A percentile compares a stretch with the other conserved stretches of the same genome.
Conservation (phyloP, 2,888 invertebrate species). For the Hipparchia sbordonii region DNA sequence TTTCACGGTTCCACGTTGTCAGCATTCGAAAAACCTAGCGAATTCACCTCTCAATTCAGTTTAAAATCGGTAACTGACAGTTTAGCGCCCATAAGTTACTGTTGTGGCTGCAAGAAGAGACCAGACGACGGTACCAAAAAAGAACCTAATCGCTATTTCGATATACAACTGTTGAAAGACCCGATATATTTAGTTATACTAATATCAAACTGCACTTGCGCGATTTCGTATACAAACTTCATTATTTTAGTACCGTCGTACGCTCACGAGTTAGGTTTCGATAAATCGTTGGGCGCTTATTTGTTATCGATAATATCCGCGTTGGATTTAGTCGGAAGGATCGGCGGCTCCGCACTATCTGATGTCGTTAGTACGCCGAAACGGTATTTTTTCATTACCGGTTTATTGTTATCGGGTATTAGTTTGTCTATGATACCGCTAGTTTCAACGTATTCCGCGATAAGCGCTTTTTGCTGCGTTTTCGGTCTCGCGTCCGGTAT, state of each 20-base stretch:
- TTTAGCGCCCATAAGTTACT: slow-evolving; percentile 71
- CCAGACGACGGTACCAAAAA: slow-evolving; percentile 60
- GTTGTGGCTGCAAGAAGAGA: slow-evolving; percentile 68
- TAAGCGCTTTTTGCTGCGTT: slow-evolving; percentile 87
- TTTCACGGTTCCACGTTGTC: slow-evolving; percentile 93
- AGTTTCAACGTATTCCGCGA: slow-evolving; percentile 84
- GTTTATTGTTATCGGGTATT: slow-evolving; percentile 89
- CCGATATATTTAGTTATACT: slow-evolving; percentile 91
- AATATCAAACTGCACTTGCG: slow-evolving; percentile 92
- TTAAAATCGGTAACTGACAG: slow-evolving; percentile 86
- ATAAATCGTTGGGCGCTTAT: slow-evolving; percentile 87
- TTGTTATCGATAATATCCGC: slow-evolving; percentile 91
- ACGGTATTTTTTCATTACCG: slow-evolving; percentile 91
- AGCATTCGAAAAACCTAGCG: slow-evolving; percentile 88
- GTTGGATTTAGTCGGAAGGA: slow-evolving; percentile 90
- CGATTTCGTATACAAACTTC: slow-evolving; percentile 94
- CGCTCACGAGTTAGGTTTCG: slow-evolving; percentile 87
- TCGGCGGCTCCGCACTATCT: slow-evolving; percentile 93
- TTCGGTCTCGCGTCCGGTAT: slow-evolving; percentile 93
- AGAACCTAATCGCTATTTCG: slow-evolving; percentile 87
- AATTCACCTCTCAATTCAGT: slow-evolving; percentile 90
- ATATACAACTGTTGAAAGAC: slow-evolving; percentile 87
- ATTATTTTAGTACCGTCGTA: slow-evolving; percentile 91
- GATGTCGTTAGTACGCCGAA: slow-evolving; percentile 90
- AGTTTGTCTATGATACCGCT: slow-evolving; percentile 88